Conservation (phyloP, 2,113 vertebrate genomes). For the Carassius gibelio region DNA sequence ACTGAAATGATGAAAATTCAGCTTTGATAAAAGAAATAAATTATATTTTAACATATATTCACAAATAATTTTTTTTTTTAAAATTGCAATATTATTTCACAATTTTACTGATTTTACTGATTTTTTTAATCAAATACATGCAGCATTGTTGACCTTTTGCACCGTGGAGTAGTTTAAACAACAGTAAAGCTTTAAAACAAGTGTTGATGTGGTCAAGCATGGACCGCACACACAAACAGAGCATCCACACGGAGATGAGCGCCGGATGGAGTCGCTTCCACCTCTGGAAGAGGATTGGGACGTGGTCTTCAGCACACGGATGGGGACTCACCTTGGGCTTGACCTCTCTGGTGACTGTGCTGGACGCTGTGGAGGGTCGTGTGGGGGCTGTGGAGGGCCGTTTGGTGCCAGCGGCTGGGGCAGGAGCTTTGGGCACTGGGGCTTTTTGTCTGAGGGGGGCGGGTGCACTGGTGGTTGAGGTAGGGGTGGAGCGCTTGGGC, state of each 20-base stretch:
- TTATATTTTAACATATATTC: background rate
- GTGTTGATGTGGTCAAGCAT: background rate
- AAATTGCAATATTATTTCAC: background rate
- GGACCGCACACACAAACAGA: background rate
- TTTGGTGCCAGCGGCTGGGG: constrained; percentile 67
- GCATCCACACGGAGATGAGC: constrained; percentile 10
- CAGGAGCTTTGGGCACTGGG: constrained; percentile 73
- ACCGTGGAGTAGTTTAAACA: background rate
- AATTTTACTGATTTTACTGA: background rate
- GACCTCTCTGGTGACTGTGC: constrained; percentile 66
- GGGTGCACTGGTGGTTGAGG: constrained; percentile 59
- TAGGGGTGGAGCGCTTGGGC: constrained; percentile 77
- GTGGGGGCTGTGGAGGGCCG: constrained; percentile 60
- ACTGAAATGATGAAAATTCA: constrained; percentile 1
- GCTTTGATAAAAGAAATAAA: background rate
- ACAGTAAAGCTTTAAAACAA: background rate
- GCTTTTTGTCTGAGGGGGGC: constrained; percentile 81
- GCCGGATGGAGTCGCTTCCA: background rate
- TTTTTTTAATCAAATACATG: background rate
- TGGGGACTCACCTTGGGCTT: constrained; percentile 87
- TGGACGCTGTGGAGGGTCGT: constrained; percentile 56
- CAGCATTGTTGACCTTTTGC: background rate
- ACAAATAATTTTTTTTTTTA: too few species aligned
- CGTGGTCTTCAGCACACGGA: background rate
- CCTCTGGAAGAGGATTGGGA: background rate